Base-by-base conservation (phyloP, 2,797 vertebrate genomes). In the Hydrocynus forskahlii region DNA sequence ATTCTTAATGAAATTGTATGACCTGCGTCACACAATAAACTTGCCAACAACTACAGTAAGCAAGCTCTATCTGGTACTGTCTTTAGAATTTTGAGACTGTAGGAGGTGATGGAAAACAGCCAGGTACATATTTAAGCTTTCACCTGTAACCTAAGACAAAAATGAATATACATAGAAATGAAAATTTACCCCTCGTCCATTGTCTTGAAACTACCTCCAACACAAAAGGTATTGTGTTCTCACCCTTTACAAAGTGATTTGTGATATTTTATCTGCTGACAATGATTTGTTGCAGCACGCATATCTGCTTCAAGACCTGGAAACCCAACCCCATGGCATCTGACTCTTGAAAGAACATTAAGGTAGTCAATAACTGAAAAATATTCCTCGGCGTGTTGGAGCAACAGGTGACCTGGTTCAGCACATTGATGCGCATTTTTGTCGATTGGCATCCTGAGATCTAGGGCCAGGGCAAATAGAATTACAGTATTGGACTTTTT, bases 151-250 rank as follows among this genome's bases (percentile, higher is more conserved):
- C 75, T n/a, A 54, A 71, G 73, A 83, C 64, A 79, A 71, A 80
- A 75, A 87, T 76, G 38, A 85, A 81, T 73, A 81, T 19, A 29
- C 63, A 78, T 72, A 25, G 68, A 79, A 86, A 85, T 83, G 38
- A 73, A 86, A 81, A 81, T 45, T 14, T 43, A 82, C 82, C 82
- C 82, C 86, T 57, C 74, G 63, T 14, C 16, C 64, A 83, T 59
- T 83, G 83, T 90, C 72, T 80, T 64, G 67, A 77, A 86, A 75
- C 21, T 40, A 29, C 50, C 48, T 60, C 62, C 48, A 43, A 81
- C 55, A 88, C 81, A 90, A 79, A 79, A 76, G 75, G 86, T 86
- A 89, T 91, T 84, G 76, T 86, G 88, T 91, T 92, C 77, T 86
- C 23, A 73, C 25, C 25, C 83, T 87, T 86, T 88, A 79, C 87